Evolutionary conservation across 2,888 invertebrate genomes (phyloP).

Genomic region (Apamea sordens): DNA sequence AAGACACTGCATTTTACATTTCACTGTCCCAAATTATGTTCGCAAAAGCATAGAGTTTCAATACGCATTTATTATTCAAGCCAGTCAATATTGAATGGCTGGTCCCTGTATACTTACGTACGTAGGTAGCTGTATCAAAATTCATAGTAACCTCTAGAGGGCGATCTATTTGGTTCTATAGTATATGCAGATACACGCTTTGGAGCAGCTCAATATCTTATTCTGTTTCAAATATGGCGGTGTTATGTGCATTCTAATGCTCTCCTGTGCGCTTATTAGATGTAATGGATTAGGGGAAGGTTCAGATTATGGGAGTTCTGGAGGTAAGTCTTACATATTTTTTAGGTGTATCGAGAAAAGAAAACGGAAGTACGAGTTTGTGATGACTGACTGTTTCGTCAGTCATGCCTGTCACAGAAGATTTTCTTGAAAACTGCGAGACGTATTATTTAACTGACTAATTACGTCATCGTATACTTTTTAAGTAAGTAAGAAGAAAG

Average conservation of each 20-base stretch:
- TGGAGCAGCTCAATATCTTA: conserved; percentile 70
- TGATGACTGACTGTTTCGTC: too few species aligned
- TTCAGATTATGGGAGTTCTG: neutral
- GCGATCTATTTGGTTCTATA: conserved; percentile 65
- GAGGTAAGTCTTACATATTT: neutral
- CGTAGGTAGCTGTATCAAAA: conserved; percentile 63
- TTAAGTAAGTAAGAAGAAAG: too few species aligned
- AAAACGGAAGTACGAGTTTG: neutral
- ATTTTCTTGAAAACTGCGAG: neutral
- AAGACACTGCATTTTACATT: conserved; percentile 23
- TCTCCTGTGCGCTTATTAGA: conserved; percentile 16
- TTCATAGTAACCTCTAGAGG: conserved; percentile 67
- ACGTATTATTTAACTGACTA: neutral
- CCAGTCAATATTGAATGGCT: conserved; percentile 67
- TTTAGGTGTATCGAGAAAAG: neutral
- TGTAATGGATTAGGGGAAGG: neutral
- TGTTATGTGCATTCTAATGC: conserved; percentile 44
- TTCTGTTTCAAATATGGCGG: conserved; percentile 68
- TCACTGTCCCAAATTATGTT: conserved; percentile 48
- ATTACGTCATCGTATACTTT: neutral
- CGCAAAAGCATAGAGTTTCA: conserved; percentile 60
- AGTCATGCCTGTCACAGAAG: neutral
- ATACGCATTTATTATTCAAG: conserved; percentile 67
- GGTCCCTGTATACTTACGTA: conserved; percentile 52
- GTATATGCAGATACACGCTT: conserved; percentile 69